Conservation (phyloP, 2,888 invertebrate genomes). For the Acrocyrtus sp. region DNA sequence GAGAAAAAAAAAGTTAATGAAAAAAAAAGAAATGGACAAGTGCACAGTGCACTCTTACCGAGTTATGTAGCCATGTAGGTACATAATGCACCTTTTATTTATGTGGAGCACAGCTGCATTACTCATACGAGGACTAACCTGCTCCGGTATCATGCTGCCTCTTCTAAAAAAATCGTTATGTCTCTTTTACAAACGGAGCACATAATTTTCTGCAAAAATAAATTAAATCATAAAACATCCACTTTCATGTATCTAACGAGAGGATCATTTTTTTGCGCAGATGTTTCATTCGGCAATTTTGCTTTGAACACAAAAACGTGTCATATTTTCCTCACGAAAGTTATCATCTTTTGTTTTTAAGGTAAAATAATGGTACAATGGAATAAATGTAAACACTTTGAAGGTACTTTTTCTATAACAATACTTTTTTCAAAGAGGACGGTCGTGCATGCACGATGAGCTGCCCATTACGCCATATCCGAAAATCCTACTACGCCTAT, state of each 20-base stretch:
- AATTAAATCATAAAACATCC: conserved; percentile 4
- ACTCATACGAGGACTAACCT: too few species aligned
- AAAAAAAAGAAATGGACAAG: too few species aligned
- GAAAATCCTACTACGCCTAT: conserved; percentile 1
- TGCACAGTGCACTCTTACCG: too few species aligned
- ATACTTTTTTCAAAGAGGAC: neutral
- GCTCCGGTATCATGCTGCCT: too few species aligned
- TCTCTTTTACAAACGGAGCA: neutral
- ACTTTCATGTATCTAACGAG: too few species aligned
- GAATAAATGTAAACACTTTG: neutral
- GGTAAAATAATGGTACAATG: neutral
- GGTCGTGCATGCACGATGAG: conserved; percentile 19
- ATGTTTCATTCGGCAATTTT: too few species aligned
- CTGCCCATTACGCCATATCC: neutral
- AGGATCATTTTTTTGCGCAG: too few species aligned
- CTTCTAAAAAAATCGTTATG: too few species aligned
- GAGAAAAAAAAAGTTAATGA: neutral
- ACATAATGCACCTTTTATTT: conserved; percentile 12
- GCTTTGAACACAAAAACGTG: too few species aligned
- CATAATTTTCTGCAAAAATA: neutral
- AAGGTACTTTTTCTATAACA: too few species aligned
- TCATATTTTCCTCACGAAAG: conserved; percentile 10
- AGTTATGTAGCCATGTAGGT: too few species aligned
- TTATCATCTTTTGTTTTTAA: neutral
- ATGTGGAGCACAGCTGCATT: conserved; percentile 7